Evolutionary conservation across 2,113 vertebrate genomes (phyloP), one percentile per base, ranked within the genome.

Genomic region (Cochlearius cochlearius): DNA sequence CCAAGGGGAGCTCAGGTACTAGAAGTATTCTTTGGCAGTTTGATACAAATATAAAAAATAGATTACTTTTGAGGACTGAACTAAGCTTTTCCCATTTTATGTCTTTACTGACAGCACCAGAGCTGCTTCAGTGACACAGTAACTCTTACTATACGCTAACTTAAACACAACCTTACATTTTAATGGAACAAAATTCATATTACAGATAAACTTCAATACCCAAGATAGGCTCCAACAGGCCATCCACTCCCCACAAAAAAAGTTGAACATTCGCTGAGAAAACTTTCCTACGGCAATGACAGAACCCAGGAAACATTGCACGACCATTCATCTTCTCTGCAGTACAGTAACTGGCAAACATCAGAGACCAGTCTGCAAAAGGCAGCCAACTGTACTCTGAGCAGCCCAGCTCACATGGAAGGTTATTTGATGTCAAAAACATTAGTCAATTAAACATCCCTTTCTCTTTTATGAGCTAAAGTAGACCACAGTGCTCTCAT

Each of bases 21-120:
- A 59, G 47, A 95, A 91, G 41, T 90, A 74, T 74, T 97, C 95
- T 97, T 97, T 98, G 94, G 96, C 94, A 97, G 77, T 81, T 63
- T 67, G 47, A 86, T 68, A 58, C 52, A 90, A 94, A 82, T 86
- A 91, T 56, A 90, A 95, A 97, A 96, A 95, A 92, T 64, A 95
- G 66, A 66, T 64, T 64, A 63, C 29, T 91, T 81, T 47, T 69
- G 62, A 81, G 64, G 52, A 86, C 23, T 79, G 86, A 93, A 80
- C 69, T 66, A 89, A 86, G 26, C 32, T 90, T 60, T 77, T 81
- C 47, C 27, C 64, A 55, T 64, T 87, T 93, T 68, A 3, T 41
- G 32, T 60, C 66, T 85, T 69, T 79, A 90, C 89, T 79, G 73
- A 50, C 86, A 95, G 68, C 79, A 95, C 66, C n/a, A 63, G 78